Conservation (phyloP, 2,888 invertebrate species). For the Cantharis rustica region DNA sequence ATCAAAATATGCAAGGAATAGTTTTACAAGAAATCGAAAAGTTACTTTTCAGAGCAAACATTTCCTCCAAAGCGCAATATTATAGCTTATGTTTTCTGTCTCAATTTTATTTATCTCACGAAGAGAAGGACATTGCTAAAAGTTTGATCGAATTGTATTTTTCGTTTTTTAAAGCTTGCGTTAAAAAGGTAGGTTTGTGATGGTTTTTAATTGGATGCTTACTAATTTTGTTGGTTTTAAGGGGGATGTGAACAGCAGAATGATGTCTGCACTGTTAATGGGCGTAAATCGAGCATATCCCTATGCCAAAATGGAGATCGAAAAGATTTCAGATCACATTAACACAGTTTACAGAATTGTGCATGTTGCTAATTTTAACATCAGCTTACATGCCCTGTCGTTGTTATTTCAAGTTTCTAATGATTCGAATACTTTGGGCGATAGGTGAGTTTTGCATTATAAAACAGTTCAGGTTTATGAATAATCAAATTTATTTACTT, state of each 20-base stretch:
- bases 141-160: conserved; percentile 91
- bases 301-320: conserved; percentile 70
- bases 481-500: conserved; percentile 29
- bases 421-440: conserved; percentile 57
- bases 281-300: conserved; percentile 87
- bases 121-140: conserved; percentile 77
- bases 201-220: not conserved
- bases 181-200: conserved; percentile 67
- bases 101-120: conserved; percentile 77
- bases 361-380: conserved; percentile 77
- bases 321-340: conserved; percentile 66
- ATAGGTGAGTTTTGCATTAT: conserved; percentile 57
- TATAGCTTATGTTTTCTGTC: conserved; percentile 92
- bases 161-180: conserved; percentile 90
- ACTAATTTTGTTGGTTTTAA: conserved; percentile 38
- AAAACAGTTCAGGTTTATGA: not conserved
- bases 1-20: conserved; percentile 90
- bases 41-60: conserved; percentile 82
- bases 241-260: conserved; percentile 80
- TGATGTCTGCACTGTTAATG: conserved; percentile 81
- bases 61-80: conserved; percentile 85
- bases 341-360: conserved; percentile 82
- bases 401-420: conserved; percentile 69
- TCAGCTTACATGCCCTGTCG: conserved; percentile 62
- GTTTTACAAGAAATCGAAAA: conserved; percentile 89